Conservation (phyloP, 2,113 vertebrate species). For the Platichthys stellatus region DNA sequence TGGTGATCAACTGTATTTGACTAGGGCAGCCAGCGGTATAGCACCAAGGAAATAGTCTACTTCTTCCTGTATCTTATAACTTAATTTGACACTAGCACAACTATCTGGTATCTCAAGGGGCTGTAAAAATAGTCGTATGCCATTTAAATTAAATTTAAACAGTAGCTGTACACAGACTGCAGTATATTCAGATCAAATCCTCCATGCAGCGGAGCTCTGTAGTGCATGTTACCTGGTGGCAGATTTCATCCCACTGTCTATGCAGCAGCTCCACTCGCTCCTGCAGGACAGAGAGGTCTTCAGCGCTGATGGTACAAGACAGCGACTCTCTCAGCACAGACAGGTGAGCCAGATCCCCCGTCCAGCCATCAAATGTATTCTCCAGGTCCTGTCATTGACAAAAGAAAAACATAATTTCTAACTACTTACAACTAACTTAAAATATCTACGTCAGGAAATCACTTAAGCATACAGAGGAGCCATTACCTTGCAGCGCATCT, state of each 20-base stretch:
- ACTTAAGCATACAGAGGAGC: too few relatives aligned
- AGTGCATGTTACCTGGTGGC: constrained; percentile 87
- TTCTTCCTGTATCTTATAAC: background rate
- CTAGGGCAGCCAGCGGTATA: background rate
- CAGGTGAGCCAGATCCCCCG: constrained; percentile 89
- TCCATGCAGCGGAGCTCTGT: background rate
- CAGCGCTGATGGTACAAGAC: constrained; percentile 84
- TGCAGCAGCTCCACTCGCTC: constrained; percentile 94
- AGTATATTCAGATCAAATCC: background rate
- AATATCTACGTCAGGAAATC: too few relatives aligned
- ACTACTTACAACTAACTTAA: too few relatives aligned
- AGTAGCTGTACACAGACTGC: too few relatives aligned
- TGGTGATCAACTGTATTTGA: background rate
- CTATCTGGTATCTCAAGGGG: constrained; percentile 12
- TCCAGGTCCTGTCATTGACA: constrained; percentile 87
- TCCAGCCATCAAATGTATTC: constrained; percentile 90
- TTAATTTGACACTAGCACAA: constrained; percentile 35
- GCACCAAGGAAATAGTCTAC: background rate
- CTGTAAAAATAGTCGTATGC: constrained; percentile 15
- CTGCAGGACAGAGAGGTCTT: constrained; percentile 91
- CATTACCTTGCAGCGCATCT: constrained; percentile 91
- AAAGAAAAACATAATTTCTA: background rate
- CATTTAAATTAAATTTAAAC: background rate
- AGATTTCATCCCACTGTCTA: constrained; percentile 95
- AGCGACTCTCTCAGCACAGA: constrained; percentile 86